Conservation (phyloP, 1,140 invertebrate genomes). For the Trichomalopsis sarcophagae region DNA sequence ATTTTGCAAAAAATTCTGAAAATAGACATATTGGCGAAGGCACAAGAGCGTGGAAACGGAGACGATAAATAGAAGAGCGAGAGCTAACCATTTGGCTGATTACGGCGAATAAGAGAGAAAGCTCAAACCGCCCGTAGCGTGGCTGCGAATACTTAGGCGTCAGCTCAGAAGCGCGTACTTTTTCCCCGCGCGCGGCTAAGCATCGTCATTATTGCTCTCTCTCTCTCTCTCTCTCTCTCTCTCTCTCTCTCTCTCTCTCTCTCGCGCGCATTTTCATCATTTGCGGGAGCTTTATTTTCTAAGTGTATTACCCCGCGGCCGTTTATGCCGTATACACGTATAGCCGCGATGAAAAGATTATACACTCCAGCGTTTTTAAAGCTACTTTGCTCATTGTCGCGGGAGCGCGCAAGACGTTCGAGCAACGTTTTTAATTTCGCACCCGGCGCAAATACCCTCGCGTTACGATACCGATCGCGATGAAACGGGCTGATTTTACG, state of each 20-base stretch:
- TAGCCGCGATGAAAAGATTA: too few relatives aligned
- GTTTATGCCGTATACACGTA: too few relatives aligned
- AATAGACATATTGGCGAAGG: background rate
- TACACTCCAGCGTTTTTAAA: too few relatives aligned
- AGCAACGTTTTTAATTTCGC: too few relatives aligned
- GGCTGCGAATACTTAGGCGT: conserved; percentile 17
- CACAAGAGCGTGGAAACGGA: background rate
- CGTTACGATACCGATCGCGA: too few relatives aligned
- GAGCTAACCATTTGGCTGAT: background rate
- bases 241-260: too few relatives aligned
- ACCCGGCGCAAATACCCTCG: too few relatives aligned
- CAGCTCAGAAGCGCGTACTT: background rate
- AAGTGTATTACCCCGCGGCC: background rate
- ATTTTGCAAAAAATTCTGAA: background rate
- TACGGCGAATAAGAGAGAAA: background rate
- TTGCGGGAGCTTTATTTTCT: background rate
- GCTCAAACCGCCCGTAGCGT: conserved; percentile 22
- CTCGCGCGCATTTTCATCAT: background rate
- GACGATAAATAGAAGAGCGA: background rate
- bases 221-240: too few relatives aligned
- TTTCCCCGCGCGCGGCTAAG: conserved; percentile 1
- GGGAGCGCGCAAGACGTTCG: too few relatives aligned
- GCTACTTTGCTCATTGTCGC: too few relatives aligned
- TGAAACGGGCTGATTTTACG: too few relatives aligned
- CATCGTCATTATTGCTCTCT: conserved; percentile 9